Base-by-base conservation (phyloP, 1,140 invertebrate species). In the Ooceraea biroi region DNA sequence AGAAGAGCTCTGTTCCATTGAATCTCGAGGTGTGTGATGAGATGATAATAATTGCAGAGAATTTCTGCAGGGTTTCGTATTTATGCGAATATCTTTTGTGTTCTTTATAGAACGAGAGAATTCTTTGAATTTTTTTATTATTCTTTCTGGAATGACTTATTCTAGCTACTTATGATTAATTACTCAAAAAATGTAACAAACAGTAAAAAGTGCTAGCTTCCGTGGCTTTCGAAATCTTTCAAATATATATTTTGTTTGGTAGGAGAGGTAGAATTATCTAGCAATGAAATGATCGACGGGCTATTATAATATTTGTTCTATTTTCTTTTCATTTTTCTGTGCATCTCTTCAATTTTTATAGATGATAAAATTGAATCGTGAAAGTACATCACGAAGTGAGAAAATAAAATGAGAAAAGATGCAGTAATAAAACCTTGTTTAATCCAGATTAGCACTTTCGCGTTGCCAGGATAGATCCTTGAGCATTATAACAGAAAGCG, bases 301-400 rank as follows among this genome's bases (percentile, higher is more conserved):
- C 46, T 25, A n/a, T 76, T 69, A 57, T 3, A 65, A 80, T 22
- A 48, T 71, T 44, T 55, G 76, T 36, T 65, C 50, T 80, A 80
- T 14, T 57, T 44, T 65, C 27, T 71, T 58, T 69, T 80, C 17
- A 7, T 17, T 46, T 44, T 27, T 69, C 50, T 7, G 5, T 57
- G 25, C 44, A 58, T 14, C 10, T 3, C 41, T 3, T n/a, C 0
- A 65, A 10, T 10, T 58, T 80, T 58, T 69, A 71, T 80, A 50
- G 36, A 2, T 17, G 11, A 44, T 57, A 80, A 12, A 78, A 58
- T 11, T 3, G 11, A 76, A 76, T 17, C 30, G 25, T 12, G 22
- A 58, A 60, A n/a, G 14, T 22, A 41, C 22, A 27, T 60, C 7
- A 55, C 17, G 17, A 57, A 10, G n/a, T 10, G 7, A 22, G 19